Evolutionary conservation across 1,140 invertebrate species (phyloP), one percentile per base, ranked within the genome.

Genomic region (Drosophila navojoa): DNA sequence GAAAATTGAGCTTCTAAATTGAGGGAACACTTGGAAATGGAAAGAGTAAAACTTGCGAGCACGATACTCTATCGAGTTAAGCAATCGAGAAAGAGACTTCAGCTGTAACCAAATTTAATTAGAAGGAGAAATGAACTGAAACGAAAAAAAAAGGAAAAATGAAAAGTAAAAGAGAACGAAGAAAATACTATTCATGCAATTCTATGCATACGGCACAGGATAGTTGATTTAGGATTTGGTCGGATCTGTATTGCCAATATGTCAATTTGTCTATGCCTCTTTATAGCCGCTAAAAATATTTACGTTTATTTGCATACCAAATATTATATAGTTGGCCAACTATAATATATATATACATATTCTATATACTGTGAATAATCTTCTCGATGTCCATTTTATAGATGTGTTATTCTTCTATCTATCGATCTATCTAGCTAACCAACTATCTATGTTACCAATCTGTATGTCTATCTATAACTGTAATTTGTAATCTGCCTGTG

Each of bases 261-360:
- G 63, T 67, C 63, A 67, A 67, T 67, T 67, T 15, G 49, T 15
- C 2, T 11, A 25, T n/a, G 35, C 29, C 45, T 52, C 22, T 19
- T n/a, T 15, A n/a, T 7, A n/a, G 11, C 29, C 45, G 47, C 9
- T 13, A 40, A 11, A 16, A 42, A 9, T 45, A 25, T 45, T 59
- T 25, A 10, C 32, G 1, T 52, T 50, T 15, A 16, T 67, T 68
- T 59, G 64, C 42, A 22, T 45, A 32, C 10, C 10, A 52, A 15
- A 15, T 52, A 29, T 52, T 45, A 7, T 13, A 15, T 45, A 15
- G 15, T 16, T 15, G n/a, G n/a, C 15, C 42, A 16, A 45, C 42
- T 45, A 16, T 47, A 15, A 15, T 13, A 25, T 19, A 5, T 11
- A 5, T 11, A 38, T 19, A 5, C 27, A 27, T 5, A 27, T 27